Evolutionary conservation across 2,113 vertebrate genomes (phyloP), one percentile per base, ranked within the genome.

Genomic region (Alethe castanea): DNA sequence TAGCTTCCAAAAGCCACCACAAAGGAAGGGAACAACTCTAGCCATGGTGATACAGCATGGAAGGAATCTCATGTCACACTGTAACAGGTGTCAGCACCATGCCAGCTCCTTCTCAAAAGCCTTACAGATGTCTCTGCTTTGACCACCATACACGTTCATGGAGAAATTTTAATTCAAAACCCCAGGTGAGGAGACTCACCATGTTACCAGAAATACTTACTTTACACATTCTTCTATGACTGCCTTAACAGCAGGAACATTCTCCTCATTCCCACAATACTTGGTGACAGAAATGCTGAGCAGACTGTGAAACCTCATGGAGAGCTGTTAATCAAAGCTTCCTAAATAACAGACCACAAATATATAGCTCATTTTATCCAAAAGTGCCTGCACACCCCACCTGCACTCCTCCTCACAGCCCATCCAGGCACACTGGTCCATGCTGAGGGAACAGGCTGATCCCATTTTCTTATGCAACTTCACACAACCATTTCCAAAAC

Each of bases 251-350:
- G 79, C 57, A 80, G 67, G 79, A 53, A 77, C 61, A 61, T 33
- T 54, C 44, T 94, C 71, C 67, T 87, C n/a, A 57, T 78, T 90
- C 67, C 67, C 85, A 64, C 45, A 77, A 52, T 44, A 81, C 20
- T 33, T 64, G 17, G 52, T 80, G 76, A 83, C 76, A 93, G 67
- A 88, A 94, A 88, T 19, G 60, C 76, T 88, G 56, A 96, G 71
- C 22, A 80, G 81, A 61, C 71, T 84, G 66, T 3, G 5, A 90
- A 95, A 72, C 48, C n/a, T 81, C 82, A 65, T 0, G 0, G 35
- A 73, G 42, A 81, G 52, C 64, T 92, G 82, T 90, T 90, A 81
- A 94, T 92, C 91, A 96, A 89, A 88, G 80, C 48, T 81, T 91
- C 84, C 87, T 56, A 92, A 87, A 87, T 33, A 87, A 88, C n/a